These are phyloP conservation scores for Nannospalax galili DNA, from an alignment of 2,113 vertebrate species.

Conservation along the genomic window DNA sequence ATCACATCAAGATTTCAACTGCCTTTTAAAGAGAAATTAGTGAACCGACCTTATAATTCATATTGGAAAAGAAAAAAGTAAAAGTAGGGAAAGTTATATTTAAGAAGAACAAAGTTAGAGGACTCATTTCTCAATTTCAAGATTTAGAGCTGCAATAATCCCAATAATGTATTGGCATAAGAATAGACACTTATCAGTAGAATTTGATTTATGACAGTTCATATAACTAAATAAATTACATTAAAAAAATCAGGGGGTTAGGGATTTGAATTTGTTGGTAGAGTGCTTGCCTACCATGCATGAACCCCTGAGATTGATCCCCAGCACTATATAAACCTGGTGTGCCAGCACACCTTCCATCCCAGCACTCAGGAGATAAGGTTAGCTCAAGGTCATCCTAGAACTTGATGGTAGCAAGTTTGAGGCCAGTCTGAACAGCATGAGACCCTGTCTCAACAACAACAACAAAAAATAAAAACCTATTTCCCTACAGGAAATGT, in stretches of 20 bases:
- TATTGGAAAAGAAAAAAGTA: not conserved
- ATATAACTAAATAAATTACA: not conserved
- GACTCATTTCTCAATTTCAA: not conserved
- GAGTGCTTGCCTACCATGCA: too few relatives aligned
- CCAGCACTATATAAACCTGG: too few relatives aligned
- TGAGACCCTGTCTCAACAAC: too few relatives aligned
- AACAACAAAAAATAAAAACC: too few relatives aligned
- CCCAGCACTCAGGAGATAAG: too few relatives aligned
- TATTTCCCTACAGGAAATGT: too few relatives aligned
- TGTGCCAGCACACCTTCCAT: too few relatives aligned
- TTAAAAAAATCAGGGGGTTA: not conserved
- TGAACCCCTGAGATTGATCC: too few relatives aligned
- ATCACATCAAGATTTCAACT: not conserved
- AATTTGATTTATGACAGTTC: not conserved
- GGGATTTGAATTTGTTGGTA: too few relatives aligned
- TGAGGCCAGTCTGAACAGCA: too few relatives aligned
- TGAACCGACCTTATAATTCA: not conserved
- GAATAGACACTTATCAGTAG: not conserved
- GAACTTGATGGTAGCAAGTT: too few relatives aligned
- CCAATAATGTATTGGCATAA: not conserved
- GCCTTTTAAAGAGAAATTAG: not conserved
- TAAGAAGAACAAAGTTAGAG: slow-evolving; percentile 7
- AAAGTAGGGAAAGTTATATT: not conserved
- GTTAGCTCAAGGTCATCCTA: too few relatives aligned
- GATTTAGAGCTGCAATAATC: not conserved